These are phyloP conservation scores for Spondyliosoma cantharus DNA, from an alignment of 2,797 vertebrate genomes.

Conservation along the genomic window DNA sequence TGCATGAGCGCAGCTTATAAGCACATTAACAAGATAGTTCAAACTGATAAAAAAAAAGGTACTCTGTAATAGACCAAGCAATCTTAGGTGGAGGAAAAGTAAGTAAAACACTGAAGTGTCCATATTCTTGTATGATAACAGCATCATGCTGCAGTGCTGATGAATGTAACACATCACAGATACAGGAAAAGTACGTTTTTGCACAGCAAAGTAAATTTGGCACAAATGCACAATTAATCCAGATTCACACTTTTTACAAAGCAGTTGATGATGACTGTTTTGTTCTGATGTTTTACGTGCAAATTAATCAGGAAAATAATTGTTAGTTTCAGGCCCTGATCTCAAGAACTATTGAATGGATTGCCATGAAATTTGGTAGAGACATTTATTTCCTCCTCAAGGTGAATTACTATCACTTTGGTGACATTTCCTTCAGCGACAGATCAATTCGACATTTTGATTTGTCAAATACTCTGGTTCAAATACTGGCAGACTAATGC, in stretches of 20 bases:
- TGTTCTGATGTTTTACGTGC: background rate
- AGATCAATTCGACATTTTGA: background rate
- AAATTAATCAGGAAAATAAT: background rate
- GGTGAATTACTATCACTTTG: background rate
- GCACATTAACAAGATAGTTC: background rate
- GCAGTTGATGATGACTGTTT: background rate
- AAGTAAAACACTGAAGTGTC: background rate
- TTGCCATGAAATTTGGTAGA: background rate
- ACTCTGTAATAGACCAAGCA: background rate
- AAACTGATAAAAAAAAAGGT: background rate
- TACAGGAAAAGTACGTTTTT: background rate
- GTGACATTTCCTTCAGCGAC: background rate
- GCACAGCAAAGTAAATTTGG: background rate
- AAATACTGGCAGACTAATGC: background rate
- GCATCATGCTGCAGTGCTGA: slow-evolving; percentile 8
- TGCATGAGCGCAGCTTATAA: background rate
- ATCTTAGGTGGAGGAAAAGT: background rate
- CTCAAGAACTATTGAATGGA: background rate
- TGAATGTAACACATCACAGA: background rate
- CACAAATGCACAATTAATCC: background rate
- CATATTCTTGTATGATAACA: background rate
- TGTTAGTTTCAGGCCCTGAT: background rate
- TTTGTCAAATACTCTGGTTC: background rate
- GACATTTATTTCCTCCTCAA: too few relatives aligned
- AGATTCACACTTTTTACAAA: background rate